Base-by-base conservation (phyloP, 2,888 invertebrate species). In the Leptinotarsa juncta region DNA sequence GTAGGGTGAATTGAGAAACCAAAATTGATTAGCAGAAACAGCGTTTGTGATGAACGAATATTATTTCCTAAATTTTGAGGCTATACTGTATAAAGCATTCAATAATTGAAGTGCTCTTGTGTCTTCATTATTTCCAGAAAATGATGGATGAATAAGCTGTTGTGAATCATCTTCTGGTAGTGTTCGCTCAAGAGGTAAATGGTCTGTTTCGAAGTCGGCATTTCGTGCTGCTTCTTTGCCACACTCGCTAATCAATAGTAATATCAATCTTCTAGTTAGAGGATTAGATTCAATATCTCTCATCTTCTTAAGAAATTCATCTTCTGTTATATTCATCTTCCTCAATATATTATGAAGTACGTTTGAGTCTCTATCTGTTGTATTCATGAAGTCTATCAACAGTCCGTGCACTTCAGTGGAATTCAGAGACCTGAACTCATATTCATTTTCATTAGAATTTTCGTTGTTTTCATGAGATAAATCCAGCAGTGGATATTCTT, bases 81-180 rank as follows among this genome's bases (percentile, higher is more conserved):
- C 95, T 86, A 96, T 92, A 78, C 94, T 92, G 88, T 96, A 96
- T 73, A 96, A 89, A 78, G 96, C 95, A 88, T 94, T 93, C 84
- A 96, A 90, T 81, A 96, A 89, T 88, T 96, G 95, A 82, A 96
- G 89, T 16, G 96, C 96, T 86, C 96, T 90, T 26, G 92, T 92
- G 83, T 96, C 95, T 16, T 95, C 92, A 70, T 90, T 85, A 18
- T 87, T 85, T 60, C 86, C 84, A n/a, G 79, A 81, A 57, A 86
- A 80, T 67, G 72, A 77, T 5, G 83, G 82, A 81, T 86, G 81
- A 4, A 85, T 82, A 55, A 83, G 74, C 42, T 78, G 65, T 32
- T 77, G 72, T 65, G 72, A 65, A 68, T 79, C 79, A 18, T 77
- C 79, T 1, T 67, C 69, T 60, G 26, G 65, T 20, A 16, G 42